A percentile compares a stretch with the other conserved stretches of the same genome.
These are phyloP conservation scores for Myodes glareolus DNA, from an alignment of 2,113 vertebrate genomes.

Conservation along the genomic window DNA sequence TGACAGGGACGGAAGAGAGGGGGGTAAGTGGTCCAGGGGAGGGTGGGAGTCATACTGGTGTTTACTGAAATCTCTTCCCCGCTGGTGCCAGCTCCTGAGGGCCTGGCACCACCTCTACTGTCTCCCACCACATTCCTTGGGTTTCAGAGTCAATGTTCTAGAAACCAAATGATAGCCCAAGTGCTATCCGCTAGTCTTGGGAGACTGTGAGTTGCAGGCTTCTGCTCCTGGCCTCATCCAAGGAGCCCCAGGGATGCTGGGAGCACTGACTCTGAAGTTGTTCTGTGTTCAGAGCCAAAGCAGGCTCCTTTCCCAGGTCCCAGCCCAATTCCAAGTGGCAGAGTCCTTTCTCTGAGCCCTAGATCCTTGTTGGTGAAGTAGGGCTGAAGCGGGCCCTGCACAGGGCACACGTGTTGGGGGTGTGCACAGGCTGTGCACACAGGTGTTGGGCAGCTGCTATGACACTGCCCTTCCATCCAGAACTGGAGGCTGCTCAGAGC, in stretches of 20 bases:
- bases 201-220: background rate
- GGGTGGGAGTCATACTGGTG: background rate
- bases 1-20: background rate
- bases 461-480: background rate
- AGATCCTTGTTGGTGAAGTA: background rate
- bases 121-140: background rate
- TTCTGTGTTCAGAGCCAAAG: background rate
- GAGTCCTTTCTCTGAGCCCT: background rate
- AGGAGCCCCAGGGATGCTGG: background rate
- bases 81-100: background rate
- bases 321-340: background rate
- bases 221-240: background rate
- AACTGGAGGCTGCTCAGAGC: background rate
- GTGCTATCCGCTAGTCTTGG: background rate
- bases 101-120: too few relatives aligned
- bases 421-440: too few relatives aligned
- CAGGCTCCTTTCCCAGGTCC: background rate
- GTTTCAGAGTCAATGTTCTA: background rate
- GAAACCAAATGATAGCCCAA: background rate
- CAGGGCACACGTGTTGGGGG: background rate
- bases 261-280: accelerated
- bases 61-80: background rate
- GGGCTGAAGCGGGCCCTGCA: background rate
- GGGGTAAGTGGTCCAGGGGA: background rate
- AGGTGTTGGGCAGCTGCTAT: background rate